Evolutionary conservation across 2,113 vertebrate species (phyloP), one percentile per base, ranked within the genome.

Genomic region (Rhinolophus ferrumequinum): DNA sequence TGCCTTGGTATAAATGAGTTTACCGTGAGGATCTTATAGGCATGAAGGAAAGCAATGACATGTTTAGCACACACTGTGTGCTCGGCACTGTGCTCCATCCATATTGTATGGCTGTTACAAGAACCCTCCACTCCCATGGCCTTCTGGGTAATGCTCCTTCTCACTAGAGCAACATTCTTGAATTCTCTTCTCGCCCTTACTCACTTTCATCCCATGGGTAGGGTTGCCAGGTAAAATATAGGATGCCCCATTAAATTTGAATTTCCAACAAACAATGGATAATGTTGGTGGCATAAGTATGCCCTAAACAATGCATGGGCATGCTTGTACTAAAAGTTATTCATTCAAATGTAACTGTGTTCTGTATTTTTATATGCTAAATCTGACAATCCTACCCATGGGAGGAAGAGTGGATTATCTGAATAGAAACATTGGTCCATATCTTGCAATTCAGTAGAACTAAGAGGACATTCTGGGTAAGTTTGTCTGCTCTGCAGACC

Each of bases 301-400:
- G 9, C 14, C 76, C 47, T 76, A 56, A 85, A 82, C 11, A 54
- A 14, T 80, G 60, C 10, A 33, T 50, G 13, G 56, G 9, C 56
- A 72, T 94, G 88, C 4, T 75, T 87, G 70, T 21, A 70, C 26
- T 76, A 80, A 94, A 84, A 66, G n/a, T 58, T 85, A 88, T 44
- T 90, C 15, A 92, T 94, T 88, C 28, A 83, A 93, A 82, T 90
- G 79, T 96, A 44, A 93, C 11, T 73, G 11, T 88, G 13, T 56
- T 93, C 33, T 88, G 4, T 85, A 77, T 85, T 97, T 83, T 85
- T 44, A 64, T 72, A 66, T 70, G 47, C 52, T 72, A 88, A 85
- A 76, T 70, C 21, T 83, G 38, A 52, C 28, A 69, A 35, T 93
- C 10, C 1, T 67, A 73, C 16, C 52, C 28, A 54, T 69, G 54